phyloP scores from a whole-genome alignment of 2,113 vertebrate genomes.

The Triplophysa siluroides region DNA sequence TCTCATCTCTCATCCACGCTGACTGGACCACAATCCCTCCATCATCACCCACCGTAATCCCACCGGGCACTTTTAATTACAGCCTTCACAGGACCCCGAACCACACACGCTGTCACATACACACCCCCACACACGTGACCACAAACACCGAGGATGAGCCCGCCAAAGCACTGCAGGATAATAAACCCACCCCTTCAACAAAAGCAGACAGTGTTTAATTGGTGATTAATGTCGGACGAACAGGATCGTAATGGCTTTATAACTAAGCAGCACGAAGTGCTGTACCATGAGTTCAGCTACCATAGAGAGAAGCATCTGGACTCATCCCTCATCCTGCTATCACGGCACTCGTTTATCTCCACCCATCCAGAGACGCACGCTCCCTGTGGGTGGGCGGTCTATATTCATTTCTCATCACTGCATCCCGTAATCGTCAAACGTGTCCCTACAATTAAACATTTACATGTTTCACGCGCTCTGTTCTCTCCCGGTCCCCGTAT shows the following conservation, averaged over 20 bases:
- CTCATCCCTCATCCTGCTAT: conserved; percentile 36
- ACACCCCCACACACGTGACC: conserved; percentile 31
- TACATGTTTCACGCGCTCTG: conserved; percentile 12
- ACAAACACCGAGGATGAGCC: conserved; percentile 36
- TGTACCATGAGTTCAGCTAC: conserved; percentile 22
- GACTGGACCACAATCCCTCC: conserved; percentile 70
- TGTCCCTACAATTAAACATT: conserved; percentile 31
- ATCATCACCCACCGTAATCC: conserved; percentile 70
- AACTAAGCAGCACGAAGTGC: background rate
- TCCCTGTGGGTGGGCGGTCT: conserved; percentile 19
- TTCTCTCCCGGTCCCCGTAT: background rate
- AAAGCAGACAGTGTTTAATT: conserved; percentile 62
- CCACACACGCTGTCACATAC: conserved; percentile 17
- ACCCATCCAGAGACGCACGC: background rate
- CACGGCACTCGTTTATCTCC: conserved; percentile 31
- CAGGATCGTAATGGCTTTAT: conserved; percentile 49
- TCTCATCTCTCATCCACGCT: conserved; percentile 64
- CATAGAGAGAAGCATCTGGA: conserved; percentile 5
- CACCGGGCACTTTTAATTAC: conserved; percentile 73
- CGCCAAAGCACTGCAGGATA: conserved; percentile 46
- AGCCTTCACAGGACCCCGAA: conserved; percentile 54
- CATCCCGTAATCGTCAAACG: conserved; percentile 32
- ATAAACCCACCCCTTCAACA: conserved; percentile 54
- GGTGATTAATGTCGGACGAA: conserved; percentile 64
- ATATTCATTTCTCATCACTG: conserved; percentile 26